phyloP scores from a whole-genome alignment of 1,140 invertebrate genomes.

The Bilobella aurantiaca region DNA sequence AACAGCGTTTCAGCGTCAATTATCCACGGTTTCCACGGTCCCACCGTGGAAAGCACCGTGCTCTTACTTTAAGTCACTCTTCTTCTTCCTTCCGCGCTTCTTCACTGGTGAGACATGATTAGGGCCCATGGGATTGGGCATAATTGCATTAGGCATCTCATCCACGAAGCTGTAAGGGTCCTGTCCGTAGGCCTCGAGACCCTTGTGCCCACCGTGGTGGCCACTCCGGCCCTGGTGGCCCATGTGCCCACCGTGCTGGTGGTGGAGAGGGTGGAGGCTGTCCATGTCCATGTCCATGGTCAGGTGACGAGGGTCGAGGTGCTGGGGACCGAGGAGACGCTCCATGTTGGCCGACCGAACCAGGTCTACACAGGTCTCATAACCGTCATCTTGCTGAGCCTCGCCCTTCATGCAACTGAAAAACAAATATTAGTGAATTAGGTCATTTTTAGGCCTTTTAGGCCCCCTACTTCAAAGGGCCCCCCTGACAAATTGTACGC shows the following conservation, averaged over 20 bases:
- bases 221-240: constrained; percentile 26
- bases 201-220: constrained; percentile 34
- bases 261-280: constrained; percentile 33
- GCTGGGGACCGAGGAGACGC: constrained; percentile 13
- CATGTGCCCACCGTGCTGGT: constrained; percentile 27
- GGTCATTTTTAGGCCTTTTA: too few relatives aligned
- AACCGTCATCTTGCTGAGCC: constrained; percentile 24
- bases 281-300: constrained; percentile 13
- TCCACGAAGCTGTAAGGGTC: constrained; percentile 74
- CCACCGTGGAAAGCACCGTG: too few relatives aligned
- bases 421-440: too few relatives aligned
- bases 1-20: background rate
- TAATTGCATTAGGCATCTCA: constrained; percentile 45
- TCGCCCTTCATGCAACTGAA: constrained; percentile 24
- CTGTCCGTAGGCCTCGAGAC: constrained; percentile 32
- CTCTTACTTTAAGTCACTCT: constrained; percentile 42
- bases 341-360: constrained; percentile 7
- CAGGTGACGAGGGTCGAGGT: background rate
- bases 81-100: constrained; percentile 70
- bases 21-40: too few relatives aligned
- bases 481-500: too few relatives aligned
- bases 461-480: too few relatives aligned
- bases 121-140: constrained; percentile 38
- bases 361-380: constrained; percentile 24
- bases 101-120: constrained; percentile 49